Percentiles rank a stretch among this genome's conserved stretches.
Evolutionary conservation across 2,888 invertebrate species (phyloP).

Genomic region (Macaria notata): DNA sequence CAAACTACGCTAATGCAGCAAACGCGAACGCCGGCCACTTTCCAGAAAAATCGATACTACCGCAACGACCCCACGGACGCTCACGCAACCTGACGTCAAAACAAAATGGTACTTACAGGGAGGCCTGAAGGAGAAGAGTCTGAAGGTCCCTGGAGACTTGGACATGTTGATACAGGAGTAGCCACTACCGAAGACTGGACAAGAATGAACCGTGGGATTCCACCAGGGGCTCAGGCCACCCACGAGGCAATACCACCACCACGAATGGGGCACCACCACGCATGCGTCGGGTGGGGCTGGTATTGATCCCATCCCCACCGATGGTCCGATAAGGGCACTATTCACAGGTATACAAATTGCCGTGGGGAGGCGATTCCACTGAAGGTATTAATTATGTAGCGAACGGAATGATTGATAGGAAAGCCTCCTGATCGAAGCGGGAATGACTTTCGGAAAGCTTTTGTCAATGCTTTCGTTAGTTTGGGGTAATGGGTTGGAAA

Average conservation of each 20-base stretch:
- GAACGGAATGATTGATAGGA: slow-evolving; percentile 69
- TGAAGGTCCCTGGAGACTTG: slow-evolving; percentile 9
- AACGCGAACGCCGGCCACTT: slow-evolving; percentile 7
- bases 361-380: slow-evolving; percentile 60
- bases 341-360: slow-evolving; percentile 71
- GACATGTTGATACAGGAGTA: slow-evolving; percentile 38
- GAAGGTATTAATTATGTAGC: slow-evolving; percentile 72
- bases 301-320: slow-evolving; percentile 77
- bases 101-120: slow-evolving; percentile 43
- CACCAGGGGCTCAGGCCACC: slow-evolving; percentile 57
- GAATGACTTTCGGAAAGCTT: slow-evolving; percentile 32
- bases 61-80: slow-evolving; percentile 9
- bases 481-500: slow-evolving; percentile 26
- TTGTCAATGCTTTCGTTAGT: slow-evolving; percentile 29
- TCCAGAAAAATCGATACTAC: slow-evolving; percentile 21
- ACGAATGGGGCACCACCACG: slow-evolving; percentile 57
- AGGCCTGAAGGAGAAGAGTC: slow-evolving; percentile 26
- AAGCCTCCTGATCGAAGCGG: slow-evolving; percentile 44
- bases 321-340: slow-evolving; percentile 70
- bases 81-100: slow-evolving; percentile 19
- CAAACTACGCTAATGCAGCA: slow-evolving; percentile 22
- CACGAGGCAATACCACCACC: slow-evolving; percentile 70
- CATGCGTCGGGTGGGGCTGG: slow-evolving; percentile 76
- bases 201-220: slow-evolving; percentile 64
- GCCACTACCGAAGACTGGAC: slow-evolving; percentile 45